phyloP scores from a whole-genome alignment of 2,113 vertebrate genomes.

The Psittacara wagleri region DNA sequence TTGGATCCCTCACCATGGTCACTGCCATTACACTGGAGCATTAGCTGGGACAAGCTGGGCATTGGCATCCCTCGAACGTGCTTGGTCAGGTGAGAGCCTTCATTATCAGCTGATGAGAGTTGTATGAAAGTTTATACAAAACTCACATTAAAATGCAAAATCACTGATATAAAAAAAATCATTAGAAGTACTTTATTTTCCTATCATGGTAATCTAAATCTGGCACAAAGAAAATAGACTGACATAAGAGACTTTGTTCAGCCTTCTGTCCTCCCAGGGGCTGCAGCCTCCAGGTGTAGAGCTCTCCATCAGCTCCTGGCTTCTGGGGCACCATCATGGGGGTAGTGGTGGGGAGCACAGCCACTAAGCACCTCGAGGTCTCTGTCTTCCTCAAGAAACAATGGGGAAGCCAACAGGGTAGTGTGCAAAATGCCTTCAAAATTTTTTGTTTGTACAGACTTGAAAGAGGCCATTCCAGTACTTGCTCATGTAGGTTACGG shows the following conservation, averaged over 20 bases:
- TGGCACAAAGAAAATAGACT: background rate
- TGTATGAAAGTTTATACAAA: background rate
- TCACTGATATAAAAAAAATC: background rate
- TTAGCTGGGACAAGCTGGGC: slow-evolving; percentile 80
- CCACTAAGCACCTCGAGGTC: background rate
- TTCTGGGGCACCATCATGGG: background rate
- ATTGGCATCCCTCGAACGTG: slow-evolving; percentile 85
- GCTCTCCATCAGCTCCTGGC: background rate
- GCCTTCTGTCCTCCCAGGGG: background rate
- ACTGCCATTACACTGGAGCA: slow-evolving; percentile 84
- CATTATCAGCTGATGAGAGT: background rate
- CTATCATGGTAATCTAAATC: background rate
- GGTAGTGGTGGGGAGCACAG: too few species aligned
- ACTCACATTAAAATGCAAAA: background rate
- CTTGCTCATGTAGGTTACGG: accelerated
- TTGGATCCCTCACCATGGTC: slow-evolving; percentile 87
- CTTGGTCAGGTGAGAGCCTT: slow-evolving; percentile 78
- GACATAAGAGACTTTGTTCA: background rate
- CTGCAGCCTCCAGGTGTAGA: background rate
- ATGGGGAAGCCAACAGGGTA: background rate
- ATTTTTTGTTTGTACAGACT: background rate
- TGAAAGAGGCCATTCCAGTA: background rate
- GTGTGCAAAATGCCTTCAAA: background rate
- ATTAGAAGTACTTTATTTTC: background rate
- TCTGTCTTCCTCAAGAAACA: background rate